Conservation (phyloP, 2,888 invertebrate species). For the Psococerastis gibbosa region DNA sequence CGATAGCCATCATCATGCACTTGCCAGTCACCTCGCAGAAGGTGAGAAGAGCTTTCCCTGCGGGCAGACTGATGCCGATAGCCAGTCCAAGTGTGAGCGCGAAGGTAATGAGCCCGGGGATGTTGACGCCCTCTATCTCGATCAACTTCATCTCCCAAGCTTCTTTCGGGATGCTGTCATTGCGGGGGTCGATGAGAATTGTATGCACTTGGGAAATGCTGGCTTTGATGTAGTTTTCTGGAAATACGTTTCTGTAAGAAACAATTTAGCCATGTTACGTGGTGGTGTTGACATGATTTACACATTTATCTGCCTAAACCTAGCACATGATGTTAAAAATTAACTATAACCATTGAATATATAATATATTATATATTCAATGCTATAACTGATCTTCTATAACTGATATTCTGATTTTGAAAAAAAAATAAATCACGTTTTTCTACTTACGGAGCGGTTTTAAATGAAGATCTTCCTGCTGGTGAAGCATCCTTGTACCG, state of each 20-base stretch:
- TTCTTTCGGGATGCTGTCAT: constrained; percentile 20
- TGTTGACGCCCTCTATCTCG: constrained; percentile 39
- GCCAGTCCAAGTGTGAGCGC: constrained; percentile 39
- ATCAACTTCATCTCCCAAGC: constrained; percentile 22
- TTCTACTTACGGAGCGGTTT: no score
- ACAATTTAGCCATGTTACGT: no score
- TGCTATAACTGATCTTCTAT: no score
- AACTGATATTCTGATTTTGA: no score
- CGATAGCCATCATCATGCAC: constrained; percentile 38
- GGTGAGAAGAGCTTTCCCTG: constrained; percentile 34
- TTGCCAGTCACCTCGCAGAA: constrained; percentile 39
- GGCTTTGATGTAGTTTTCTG: constrained; percentile 39
- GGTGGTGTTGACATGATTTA: no score
- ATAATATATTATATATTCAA: no score
- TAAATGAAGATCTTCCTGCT: no score
- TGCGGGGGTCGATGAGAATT: constrained; percentile 25
- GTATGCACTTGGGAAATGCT: constrained; percentile 37
- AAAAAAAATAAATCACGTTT: no score
- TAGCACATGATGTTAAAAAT: no score
- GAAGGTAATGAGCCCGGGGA: constrained; percentile 40
- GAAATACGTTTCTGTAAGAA: constrained; percentile 34
- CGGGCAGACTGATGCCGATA: constrained; percentile 34
- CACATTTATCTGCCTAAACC: constrained; percentile 2
- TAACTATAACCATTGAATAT: no score
- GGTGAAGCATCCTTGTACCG: no score